Conservation (phyloP, 53 echinoderm and acorn worm genomes). For the Actinopyga echinites region DNA sequence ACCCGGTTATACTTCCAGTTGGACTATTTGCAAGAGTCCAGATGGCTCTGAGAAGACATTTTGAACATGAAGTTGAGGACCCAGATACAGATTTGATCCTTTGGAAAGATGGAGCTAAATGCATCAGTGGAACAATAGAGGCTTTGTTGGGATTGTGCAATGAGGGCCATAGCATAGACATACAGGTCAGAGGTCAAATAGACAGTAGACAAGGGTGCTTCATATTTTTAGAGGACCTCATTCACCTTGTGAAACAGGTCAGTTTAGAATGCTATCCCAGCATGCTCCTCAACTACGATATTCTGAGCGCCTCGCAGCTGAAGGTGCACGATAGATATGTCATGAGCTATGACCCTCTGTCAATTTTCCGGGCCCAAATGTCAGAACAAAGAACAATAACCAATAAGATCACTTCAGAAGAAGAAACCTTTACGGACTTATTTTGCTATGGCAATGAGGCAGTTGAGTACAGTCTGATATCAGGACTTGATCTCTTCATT, state of each 20-base stretch:
- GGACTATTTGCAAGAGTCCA: conserved; percentile 89
- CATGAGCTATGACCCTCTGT: conserved; percentile 78
- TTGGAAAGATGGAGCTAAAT: conserved; percentile 95
- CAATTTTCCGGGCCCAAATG: conserved; percentile 73
- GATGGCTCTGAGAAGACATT: conserved; percentile 82
- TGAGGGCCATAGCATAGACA: conserved; percentile 81
- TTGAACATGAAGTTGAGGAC: conserved; percentile 90
- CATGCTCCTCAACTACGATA: conserved; percentile 67
- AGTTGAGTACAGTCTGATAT: conserved; percentile 72
- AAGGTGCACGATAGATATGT: conserved; percentile 68
- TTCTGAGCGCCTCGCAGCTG: conserved; percentile 80
- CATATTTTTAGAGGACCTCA: conserved; percentile 91
- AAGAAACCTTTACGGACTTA: conserved; percentile 79
- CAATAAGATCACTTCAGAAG: conserved; percentile 74
- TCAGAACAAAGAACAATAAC: conserved; percentile 55
- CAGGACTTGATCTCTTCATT: conserved; percentile 78
- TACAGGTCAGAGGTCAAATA: conserved; percentile 71
- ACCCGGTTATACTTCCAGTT: conserved; percentile 60
- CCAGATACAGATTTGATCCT: conserved; percentile 83
- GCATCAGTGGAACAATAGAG: conserved; percentile 88
- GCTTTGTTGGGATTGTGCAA: conserved; percentile 75
- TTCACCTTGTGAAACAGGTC: conserved; percentile 84
- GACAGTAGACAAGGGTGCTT: conserved; percentile 92
- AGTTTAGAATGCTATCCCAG: conserved; percentile 86
- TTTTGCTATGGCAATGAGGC: conserved; percentile 84